phyloP scores from a whole-genome alignment of 2,113 vertebrate genomes.

The Calonectris borealis region DNA sequence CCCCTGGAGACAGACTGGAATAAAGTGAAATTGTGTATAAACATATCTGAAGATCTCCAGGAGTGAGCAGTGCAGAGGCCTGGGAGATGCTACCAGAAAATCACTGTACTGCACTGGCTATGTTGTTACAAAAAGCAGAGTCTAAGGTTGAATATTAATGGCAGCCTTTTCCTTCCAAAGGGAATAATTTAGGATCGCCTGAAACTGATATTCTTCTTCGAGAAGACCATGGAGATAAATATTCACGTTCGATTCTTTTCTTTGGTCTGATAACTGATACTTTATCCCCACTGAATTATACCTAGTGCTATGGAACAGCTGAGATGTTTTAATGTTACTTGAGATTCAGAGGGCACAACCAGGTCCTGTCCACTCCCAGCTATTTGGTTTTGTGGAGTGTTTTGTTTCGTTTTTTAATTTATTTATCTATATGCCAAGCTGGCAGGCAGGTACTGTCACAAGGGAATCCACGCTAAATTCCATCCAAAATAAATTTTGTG shows the following conservation, averaged over 20 bases:
- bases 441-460: neutral
- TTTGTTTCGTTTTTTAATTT: neutral
- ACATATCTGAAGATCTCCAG: neutral
- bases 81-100: neutral
- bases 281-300: neutral
- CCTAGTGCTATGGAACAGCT: neutral
- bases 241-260: neutral
- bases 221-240: neutral
- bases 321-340: neutral
- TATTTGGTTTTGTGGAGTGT: neutral
- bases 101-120: neutral
- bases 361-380: neutral
- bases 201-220: neutral
- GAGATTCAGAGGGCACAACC: neutral
- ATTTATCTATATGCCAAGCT: neutral
- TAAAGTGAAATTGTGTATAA: neutral
- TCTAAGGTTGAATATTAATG: neutral
- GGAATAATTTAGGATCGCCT: neutral
- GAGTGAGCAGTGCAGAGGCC: neutral
- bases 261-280: neutral
- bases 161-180: neutral
- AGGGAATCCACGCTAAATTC: neutral
- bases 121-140: neutral
- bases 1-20: neutral
- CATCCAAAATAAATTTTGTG: neutral